Conservation (phyloP, 2,888 invertebrate genomes). For the Crocallis elinguaria region DNA sequence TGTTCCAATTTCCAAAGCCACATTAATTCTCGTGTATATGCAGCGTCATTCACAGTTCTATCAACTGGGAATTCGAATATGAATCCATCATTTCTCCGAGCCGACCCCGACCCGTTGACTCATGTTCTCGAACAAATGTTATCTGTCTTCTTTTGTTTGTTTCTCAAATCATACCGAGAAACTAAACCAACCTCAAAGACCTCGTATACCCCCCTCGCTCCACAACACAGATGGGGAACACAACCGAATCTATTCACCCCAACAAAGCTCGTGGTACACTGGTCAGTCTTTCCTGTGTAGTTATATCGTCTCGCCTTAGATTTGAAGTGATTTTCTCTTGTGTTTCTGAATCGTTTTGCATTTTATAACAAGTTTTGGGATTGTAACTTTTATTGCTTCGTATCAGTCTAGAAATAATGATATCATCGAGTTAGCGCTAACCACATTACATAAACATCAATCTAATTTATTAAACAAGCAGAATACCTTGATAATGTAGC, state of each 20-base stretch:
- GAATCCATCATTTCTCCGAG: slow-evolving; percentile 37
- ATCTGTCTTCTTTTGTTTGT: slow-evolving; percentile 82
- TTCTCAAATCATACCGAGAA: slow-evolving; percentile 64
- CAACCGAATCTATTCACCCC: slow-evolving; percentile 34
- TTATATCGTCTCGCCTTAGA: slow-evolving; percentile 56
- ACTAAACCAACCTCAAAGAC: slow-evolving; percentile 47
- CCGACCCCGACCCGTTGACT: slow-evolving; percentile 69
- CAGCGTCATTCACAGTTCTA: slow-evolving; percentile 24
- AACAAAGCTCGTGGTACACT: slow-evolving; percentile 44
- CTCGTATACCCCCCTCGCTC: slow-evolving; percentile 37
- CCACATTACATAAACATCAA: too few relatives aligned
- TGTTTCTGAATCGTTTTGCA: slow-evolving; percentile 42
- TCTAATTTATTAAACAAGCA: too few relatives aligned
- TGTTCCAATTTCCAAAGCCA: slow-evolving; percentile 13
- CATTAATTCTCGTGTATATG: slow-evolving; percentile 15
- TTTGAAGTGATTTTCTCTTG: slow-evolving; percentile 51
- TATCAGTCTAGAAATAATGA: not conserved
- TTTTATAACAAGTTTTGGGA: slow-evolving; percentile 26
- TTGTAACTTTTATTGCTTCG: slow-evolving; percentile 8
- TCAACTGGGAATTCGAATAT: slow-evolving; percentile 43
- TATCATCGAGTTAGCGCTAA: not conserved
- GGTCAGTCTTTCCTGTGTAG: slow-evolving; percentile 59
- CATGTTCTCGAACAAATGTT: slow-evolving; percentile 80
- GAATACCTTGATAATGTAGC: too few relatives aligned
- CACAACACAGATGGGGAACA: slow-evolving; percentile 12